Conservation (phyloP, 2,888 invertebrate species). For the Amblyjoppa fuscipennis region DNA sequence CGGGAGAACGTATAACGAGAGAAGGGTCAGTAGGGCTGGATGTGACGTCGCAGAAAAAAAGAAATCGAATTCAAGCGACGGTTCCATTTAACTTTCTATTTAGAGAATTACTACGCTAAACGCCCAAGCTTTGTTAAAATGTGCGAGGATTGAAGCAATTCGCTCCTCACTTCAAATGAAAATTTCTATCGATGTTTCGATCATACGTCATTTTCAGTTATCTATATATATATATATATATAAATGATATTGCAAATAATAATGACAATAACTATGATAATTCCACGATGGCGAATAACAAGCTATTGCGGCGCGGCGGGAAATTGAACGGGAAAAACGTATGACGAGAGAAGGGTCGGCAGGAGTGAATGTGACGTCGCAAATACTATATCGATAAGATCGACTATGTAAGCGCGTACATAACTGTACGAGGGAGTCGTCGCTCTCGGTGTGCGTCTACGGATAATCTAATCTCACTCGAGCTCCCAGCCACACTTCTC, state of each 20-base stretch:
- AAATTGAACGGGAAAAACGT: neutral
- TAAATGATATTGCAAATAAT: neutral
- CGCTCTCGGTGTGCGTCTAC: conserved; percentile 16
- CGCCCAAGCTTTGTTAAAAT: too few relatives aligned
- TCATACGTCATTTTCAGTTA: too few relatives aligned
- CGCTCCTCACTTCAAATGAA: neutral
- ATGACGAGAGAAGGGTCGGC: conserved; percentile 17
- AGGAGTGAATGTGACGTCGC: conserved; percentile 20
- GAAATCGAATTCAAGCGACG: neutral
- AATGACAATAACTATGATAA: neutral
- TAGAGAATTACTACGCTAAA: too few relatives aligned
- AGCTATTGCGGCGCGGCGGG: neutral
- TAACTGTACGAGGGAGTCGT: conserved; percentile 19
- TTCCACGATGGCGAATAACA: neutral
- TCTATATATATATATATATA: too few relatives aligned
- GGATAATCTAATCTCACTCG: conserved; percentile 50
- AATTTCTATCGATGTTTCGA: too few relatives aligned
- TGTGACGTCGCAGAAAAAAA: neutral
- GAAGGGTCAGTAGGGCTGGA: conserved; percentile 22
- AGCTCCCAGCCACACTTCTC: conserved; percentile 11
- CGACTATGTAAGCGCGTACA: conserved; percentile 7
- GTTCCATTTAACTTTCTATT: neutral
- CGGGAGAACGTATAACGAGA: neutral
- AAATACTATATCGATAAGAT: conserved; percentile 50
- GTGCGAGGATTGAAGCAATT: too few relatives aligned